Evolutionary conservation across 2,113 vertebrate species (phyloP), one percentile per base, ranked within the genome.

Genomic region (Oncorhynchus gorbuscha): DNA sequence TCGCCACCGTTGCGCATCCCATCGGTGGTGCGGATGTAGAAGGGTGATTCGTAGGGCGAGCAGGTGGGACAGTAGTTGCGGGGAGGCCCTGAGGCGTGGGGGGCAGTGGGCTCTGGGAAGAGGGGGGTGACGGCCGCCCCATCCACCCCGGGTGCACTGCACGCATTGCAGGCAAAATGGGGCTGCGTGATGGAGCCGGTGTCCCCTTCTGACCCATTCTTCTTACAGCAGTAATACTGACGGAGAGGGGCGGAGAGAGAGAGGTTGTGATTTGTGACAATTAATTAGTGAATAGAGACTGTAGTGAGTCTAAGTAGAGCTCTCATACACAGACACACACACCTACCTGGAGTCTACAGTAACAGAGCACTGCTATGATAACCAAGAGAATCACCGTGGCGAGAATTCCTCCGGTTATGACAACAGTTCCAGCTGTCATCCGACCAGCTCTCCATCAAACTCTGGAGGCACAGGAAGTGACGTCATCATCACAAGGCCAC

Each of bases 351-450:
- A 99, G 95, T 90, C 98, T 94, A 93, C 98, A 99, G 94, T 99
- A 99, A 90, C 98, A 99, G 86, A 99, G 97, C 89, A 99, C 95
- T 0, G 96, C 96, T 61, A 99, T 97, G 94, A 99, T 99, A 92
- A 96, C 97, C 91, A 99, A 94, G 76, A 99, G 96, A 93, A 99
- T 99, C 91, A 97, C 96, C 5, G 98, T 96, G 5, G 98, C 98
- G 92, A 99, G 96, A 92, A 99, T 99, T 96, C 98, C 98, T 89
- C 98, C 98, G 35, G 97, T 99, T 94, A 99, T 99, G 90, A 99
- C 98, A 92, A 99, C 98, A 88, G 98, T 99, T 97, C 98, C 98
- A 86, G 98, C 98, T 96, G 97, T 98, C 98, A 99, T 99, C 95
- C 98, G 97, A 95, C 94, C 98, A 89, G 86, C 89, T 96, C 97